A percentile compares a stretch with the other conserved stretches of the same genome.
phyloP scores from a whole-genome alignment of 2,888 invertebrate species.

The Lutraria lutraria region DNA sequence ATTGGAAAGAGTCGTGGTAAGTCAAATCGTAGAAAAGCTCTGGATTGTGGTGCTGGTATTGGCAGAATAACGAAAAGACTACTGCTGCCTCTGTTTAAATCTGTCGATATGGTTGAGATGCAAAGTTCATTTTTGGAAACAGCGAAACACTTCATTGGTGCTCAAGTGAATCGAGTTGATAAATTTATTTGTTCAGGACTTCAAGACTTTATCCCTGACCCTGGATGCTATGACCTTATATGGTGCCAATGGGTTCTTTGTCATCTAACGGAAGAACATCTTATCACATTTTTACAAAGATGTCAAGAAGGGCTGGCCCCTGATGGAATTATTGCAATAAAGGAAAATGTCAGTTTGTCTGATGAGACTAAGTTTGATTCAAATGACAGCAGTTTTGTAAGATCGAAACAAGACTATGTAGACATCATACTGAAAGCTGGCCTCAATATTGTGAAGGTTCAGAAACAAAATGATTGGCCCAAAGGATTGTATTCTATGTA shows the following conservation, averaged over 20 bases:
- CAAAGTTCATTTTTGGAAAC: conserved; percentile 93
- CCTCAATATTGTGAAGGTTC: conserved; percentile 91
- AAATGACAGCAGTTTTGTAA: conserved; percentile 96
- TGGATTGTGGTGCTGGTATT: conserved; percentile 99
- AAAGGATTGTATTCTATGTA: conserved; percentile 95
- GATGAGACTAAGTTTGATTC: conserved; percentile 90
- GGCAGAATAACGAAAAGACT: conserved; percentile 96
- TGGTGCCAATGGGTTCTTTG: conserved; percentile 97
- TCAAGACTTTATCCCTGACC: conserved; percentile 93
- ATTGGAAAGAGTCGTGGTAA: conserved; percentile 85
- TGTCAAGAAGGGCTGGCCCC: conserved; percentile 89
- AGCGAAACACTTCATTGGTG: conserved; percentile 88
- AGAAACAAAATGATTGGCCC: conserved; percentile 93
- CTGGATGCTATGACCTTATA: conserved; percentile 94
- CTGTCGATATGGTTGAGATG: conserved; percentile 96
- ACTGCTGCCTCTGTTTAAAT: conserved; percentile 92
- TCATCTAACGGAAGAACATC: conserved; percentile 92
- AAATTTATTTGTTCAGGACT: conserved; percentile 88
- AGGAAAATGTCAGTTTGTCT: conserved; percentile 95
- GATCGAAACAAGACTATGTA: conserved; percentile 91
- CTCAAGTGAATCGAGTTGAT: conserved; percentile 81
- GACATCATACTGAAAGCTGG: conserved; percentile 91
- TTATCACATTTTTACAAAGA: conserved; percentile 90
- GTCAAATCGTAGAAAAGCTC: conserved; percentile 90
- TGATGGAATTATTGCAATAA: conserved; percentile 95